phyloP scores from a whole-genome alignment of 2,113 vertebrate genomes.

The Nymphicus hollandicus region DNA sequence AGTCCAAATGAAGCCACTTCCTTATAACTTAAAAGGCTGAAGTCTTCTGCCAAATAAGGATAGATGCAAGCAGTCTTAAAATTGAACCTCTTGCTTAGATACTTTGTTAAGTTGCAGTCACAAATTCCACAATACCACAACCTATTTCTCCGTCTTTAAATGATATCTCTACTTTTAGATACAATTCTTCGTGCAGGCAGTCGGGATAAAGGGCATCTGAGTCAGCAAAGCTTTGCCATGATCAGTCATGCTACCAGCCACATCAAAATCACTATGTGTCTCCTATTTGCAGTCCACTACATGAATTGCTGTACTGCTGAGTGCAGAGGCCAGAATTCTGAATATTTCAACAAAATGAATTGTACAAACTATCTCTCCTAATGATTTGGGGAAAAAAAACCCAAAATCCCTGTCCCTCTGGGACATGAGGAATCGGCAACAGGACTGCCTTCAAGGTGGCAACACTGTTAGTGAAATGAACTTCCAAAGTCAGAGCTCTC shows the following conservation, averaged over 20 bases:
- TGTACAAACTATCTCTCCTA: neutral
- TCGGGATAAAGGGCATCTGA: neutral
- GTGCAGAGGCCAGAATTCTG: neutral
- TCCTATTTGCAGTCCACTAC: neutral
- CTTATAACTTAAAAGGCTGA: neutral
- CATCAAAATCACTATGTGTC: neutral
- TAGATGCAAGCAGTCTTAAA: neutral
- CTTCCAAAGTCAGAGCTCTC: neutral
- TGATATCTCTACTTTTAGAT: neutral
- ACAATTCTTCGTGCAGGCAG: neutral
- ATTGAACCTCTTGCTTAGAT: neutral
- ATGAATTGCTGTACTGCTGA: neutral
- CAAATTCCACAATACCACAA: neutral
- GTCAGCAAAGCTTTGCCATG: neutral
- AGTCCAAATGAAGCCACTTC: neutral
- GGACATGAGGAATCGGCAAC: neutral
- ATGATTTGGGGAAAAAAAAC: neutral
- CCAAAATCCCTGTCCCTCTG: neutral
- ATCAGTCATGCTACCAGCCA: neutral
- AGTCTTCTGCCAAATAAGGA: neutral
- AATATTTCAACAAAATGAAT: neutral
- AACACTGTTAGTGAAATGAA: neutral
- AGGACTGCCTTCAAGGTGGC: neutral
- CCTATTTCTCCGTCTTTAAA: neutral
- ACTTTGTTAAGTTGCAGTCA: neutral